Conservation (phyloP, 2,797 vertebrate species). For the Aldrovandia affinis region DNA sequence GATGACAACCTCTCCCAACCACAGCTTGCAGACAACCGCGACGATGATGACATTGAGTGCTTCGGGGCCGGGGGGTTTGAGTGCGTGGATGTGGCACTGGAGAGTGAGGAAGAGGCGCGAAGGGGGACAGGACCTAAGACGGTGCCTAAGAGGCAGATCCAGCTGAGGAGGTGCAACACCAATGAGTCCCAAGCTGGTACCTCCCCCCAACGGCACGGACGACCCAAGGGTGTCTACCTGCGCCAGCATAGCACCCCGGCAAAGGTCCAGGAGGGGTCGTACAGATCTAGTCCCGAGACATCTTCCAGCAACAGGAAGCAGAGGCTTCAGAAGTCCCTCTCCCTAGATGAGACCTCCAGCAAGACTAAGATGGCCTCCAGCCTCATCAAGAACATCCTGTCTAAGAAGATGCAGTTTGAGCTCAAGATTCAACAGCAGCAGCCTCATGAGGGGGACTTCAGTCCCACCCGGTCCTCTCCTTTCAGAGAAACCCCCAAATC, state of each 20-base stretch:
- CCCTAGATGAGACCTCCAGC: slow-evolving; percentile 72
- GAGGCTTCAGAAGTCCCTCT: slow-evolving; percentile 80
- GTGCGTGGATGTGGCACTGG: slow-evolving; percentile 79
- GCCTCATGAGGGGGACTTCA: slow-evolving; percentile 41
- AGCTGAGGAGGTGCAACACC: slow-evolving; percentile 77
- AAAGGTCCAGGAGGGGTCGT: slow-evolving; percentile 49
- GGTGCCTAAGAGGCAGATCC: slow-evolving; percentile 88
- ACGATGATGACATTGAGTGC: slow-evolving; percentile 47
- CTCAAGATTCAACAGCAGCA: slow-evolving; percentile 65
- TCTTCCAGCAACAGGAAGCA: slow-evolving; percentile 45
- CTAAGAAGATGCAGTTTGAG: slow-evolving; percentile 85
- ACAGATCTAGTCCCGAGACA: slow-evolving; percentile 27
- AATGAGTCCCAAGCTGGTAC: slow-evolving; percentile 49
- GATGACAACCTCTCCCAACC: slow-evolving; percentile 65
- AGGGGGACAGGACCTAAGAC: slow-evolving; percentile 73
- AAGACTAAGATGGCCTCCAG: slow-evolving; percentile 82
- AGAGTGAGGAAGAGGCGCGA: slow-evolving; percentile 62
- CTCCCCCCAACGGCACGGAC: neutral
- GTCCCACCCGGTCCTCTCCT: slow-evolving; percentile 30
- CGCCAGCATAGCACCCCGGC: slow-evolving; percentile 72
- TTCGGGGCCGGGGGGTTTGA: slow-evolving; percentile 68
- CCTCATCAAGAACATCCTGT: slow-evolving; percentile 82
- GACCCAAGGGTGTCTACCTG: slow-evolving; percentile 63
- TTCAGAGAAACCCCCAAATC: slow-evolving; percentile 26
- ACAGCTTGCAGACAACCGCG: slow-evolving; percentile 54